These are phyloP conservation scores for Philotrypesis tridentata DNA, from an alignment of 1,140 invertebrate species.

Conservation along the genomic window DNA sequence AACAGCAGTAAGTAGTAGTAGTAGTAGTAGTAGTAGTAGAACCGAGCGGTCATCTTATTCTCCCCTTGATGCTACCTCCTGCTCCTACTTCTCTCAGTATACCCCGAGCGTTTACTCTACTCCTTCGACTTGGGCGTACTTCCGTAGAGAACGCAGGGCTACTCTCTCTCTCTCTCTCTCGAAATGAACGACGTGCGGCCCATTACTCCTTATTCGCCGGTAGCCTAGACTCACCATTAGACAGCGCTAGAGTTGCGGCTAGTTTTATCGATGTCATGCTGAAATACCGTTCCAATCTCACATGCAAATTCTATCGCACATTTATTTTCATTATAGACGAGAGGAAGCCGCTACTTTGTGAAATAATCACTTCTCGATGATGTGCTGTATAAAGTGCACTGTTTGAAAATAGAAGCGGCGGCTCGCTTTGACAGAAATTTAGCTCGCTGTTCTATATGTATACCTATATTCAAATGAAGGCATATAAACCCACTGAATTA, in stretches of 20 bases:
- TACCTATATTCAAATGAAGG: not conserved
- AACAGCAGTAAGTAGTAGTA: not conserved
- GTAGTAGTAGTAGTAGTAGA: constrained; percentile 35
- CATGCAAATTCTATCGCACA: constrained; percentile 26
- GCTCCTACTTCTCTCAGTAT: constrained; percentile 42
- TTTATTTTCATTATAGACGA: constrained; percentile 48
- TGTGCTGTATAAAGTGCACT: not conserved
- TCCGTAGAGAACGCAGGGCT: constrained; percentile 53
- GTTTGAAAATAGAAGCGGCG: not conserved
- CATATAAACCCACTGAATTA: not conserved
- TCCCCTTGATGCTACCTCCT: constrained; percentile 49
- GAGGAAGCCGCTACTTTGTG: not conserved
- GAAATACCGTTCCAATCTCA: not conserved
- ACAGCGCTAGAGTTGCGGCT: constrained; percentile 17
- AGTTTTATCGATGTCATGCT: constrained; percentile 38
- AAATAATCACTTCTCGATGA: not conserved
- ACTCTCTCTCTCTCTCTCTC: no score
- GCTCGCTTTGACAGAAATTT: not conserved
- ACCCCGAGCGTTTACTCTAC: constrained; percentile 43
- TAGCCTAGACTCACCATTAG: constrained; percentile 5
- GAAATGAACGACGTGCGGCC: constrained; percentile 50
- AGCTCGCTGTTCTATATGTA: not conserved
- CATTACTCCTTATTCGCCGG: constrained; percentile 54
- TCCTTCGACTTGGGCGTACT: constrained; percentile 24
- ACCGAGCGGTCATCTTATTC: constrained; percentile 57